Evolutionary conservation across 2,888 invertebrate genomes (phyloP).

Genomic region (Acanthosoma haemorrhoidale): DNA sequence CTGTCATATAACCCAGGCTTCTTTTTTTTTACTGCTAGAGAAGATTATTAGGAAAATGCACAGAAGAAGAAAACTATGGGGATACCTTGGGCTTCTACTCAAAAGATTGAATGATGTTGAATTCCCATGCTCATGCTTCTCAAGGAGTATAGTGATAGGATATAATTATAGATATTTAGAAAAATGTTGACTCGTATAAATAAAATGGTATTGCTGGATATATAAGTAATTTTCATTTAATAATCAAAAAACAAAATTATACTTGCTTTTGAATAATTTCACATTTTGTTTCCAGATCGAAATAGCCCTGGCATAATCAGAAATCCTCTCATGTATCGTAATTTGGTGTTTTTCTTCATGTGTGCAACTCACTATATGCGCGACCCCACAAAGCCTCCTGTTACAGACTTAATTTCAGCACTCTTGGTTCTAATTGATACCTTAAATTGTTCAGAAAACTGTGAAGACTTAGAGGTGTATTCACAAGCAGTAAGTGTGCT

Average conservation of each 20-base stretch:
- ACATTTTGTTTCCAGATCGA: background rate
- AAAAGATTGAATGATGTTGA: too few species aligned
- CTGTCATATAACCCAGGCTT: too few species aligned
- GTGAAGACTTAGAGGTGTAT: background rate
- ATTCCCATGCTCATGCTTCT: too few species aligned
- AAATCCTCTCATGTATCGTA: background rate
- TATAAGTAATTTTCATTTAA: too few species aligned
- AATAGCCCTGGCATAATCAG: background rate
- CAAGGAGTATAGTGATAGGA: too few species aligned
- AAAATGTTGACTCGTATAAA: too few species aligned
- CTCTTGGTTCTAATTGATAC: background rate
- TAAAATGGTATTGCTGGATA: too few species aligned
- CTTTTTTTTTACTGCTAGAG: too few species aligned
- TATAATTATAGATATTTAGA: too few species aligned
- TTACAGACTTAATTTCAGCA: background rate
- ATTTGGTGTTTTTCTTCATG: background rate
- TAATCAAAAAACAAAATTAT: background rate
- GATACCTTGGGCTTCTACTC: too few species aligned
- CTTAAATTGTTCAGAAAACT: background rate
- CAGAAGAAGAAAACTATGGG: too few species aligned
- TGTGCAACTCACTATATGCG: background rate
- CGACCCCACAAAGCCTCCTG: background rate
- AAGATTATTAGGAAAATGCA: too few species aligned
- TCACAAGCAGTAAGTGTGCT: background rate
- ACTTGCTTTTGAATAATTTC: background rate